Conservation (phyloP, 1,140 invertebrate genomes). For the Heterodera schachtii region DNA sequence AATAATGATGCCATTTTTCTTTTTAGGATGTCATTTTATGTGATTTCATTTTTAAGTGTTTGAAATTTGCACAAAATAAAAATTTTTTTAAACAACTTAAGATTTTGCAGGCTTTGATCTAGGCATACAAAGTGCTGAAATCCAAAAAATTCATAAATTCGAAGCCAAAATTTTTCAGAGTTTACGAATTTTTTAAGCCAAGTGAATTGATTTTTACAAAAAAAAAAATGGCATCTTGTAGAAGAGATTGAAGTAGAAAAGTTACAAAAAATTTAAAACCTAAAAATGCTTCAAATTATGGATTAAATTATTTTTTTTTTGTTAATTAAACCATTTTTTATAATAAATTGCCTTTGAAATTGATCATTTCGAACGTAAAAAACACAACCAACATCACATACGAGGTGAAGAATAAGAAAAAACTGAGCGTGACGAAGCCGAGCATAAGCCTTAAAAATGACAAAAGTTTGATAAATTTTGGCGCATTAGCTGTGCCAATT, state of each 20-base stretch:
- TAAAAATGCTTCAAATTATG: too few relatives aligned
- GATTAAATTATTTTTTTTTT: background rate
- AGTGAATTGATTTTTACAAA: too few relatives aligned
- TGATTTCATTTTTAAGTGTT: too few relatives aligned
- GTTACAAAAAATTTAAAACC: too few relatives aligned
- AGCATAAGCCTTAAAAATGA: background rate
- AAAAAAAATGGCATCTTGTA: too few relatives aligned
- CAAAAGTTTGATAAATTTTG: background rate
- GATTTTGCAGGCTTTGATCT: too few relatives aligned
- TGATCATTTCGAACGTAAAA: background rate
- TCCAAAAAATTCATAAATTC: background rate
- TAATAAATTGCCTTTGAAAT: background rate
- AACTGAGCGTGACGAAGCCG: background rate
- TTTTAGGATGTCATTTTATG: too few relatives aligned
- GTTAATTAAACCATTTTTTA: background rate
- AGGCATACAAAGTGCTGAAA: background rate
- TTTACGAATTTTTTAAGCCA: background rate
- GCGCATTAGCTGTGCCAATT: background rate
- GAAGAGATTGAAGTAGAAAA: background rate
- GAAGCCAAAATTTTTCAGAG: background rate
- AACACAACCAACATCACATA: background rate
- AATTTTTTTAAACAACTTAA: too few relatives aligned
- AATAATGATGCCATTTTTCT: too few relatives aligned
- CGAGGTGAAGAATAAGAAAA: background rate
- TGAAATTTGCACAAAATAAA: too few relatives aligned